Conservation (phyloP, 2,888 invertebrate species). For the Pterostichus madidus region DNA sequence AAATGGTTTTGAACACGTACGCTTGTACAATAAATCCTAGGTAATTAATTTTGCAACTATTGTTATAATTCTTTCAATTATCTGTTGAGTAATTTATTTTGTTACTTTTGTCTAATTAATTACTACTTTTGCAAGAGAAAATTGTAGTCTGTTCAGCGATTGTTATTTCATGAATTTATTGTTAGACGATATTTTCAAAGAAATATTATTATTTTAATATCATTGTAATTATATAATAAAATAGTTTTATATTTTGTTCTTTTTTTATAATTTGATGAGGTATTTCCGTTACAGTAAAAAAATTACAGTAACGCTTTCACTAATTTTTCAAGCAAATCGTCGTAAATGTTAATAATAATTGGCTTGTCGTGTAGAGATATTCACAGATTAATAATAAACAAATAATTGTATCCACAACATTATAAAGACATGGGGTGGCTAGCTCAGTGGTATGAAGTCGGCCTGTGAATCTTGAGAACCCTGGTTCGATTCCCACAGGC, state of each 20-base stretch:
- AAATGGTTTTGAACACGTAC: slow-evolving; percentile 15
- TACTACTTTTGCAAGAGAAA: slow-evolving; percentile 15
- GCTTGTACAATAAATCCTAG: not conserved
- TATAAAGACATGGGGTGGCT: too few species aligned
- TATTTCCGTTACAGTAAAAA: slow-evolving; percentile 3
- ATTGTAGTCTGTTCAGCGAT: slow-evolving; percentile 4
- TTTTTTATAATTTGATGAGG: slow-evolving; percentile 17
- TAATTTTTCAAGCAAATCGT: slow-evolving; percentile 11
- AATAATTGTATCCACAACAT: too few species aligned
- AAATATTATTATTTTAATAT: not conserved
- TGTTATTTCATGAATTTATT: slow-evolving; percentile 10
- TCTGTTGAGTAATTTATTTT: slow-evolving; percentile 3
- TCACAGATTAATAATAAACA: too few species aligned
- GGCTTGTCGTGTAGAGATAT: too few species aligned
- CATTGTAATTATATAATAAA: slow-evolving; percentile 37
- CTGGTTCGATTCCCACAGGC: too few species aligned
- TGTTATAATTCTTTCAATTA: slow-evolving; percentile 39
- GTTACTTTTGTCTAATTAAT: slow-evolving; percentile 26
- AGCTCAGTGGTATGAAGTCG: too few species aligned
- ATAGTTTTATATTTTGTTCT: slow-evolving; percentile 4
- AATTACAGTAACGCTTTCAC: slow-evolving; percentile 1
- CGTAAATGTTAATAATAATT: too few species aligned
- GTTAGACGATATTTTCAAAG: not conserved
- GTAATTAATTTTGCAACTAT: slow-evolving; percentile 52
- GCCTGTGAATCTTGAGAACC: too few species aligned